Percentiles rank a stretch among this genome's conserved stretches.
phyloP scores from a whole-genome alignment of 2,797 vertebrate species.

The Trachurus trachurus region DNA sequence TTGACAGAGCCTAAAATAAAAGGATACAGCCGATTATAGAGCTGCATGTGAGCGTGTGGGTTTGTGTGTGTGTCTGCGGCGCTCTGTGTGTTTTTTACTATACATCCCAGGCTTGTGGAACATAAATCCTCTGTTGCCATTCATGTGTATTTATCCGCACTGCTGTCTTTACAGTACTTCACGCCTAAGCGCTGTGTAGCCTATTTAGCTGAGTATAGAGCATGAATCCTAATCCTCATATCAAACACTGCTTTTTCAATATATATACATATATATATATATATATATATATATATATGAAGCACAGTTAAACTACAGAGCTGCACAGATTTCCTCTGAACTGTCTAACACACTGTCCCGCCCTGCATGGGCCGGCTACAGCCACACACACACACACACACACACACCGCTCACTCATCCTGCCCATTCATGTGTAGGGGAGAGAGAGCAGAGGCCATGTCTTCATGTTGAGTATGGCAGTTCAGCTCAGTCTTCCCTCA shows the following conservation, averaged over 20 bases:
- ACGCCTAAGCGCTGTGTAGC: conserved; percentile 32
- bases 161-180: conserved; percentile 19
- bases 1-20: conserved; percentile 62
- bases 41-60: conserved; percentile 33
- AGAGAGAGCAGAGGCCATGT: not conserved
- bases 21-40: conserved; percentile 49
- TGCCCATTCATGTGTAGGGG: conserved; percentile 21
- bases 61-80: conserved; percentile 24
- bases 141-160: conserved; percentile 40
- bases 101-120: conserved; percentile 13
- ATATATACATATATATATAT: too few relatives aligned
- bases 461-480: conserved; percentile 21
- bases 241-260: conserved; percentile 32
- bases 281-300: conserved; percentile 13
- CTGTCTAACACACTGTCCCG: conserved; percentile 9
- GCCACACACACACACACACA: too few relatives aligned
- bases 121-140: conserved; percentile 23
- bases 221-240: conserved; percentile 47
- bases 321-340: conserved; percentile 22
- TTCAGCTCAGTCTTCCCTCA: conserved; percentile 4
- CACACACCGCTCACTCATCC: conserved; percentile 8
- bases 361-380: conserved; percentile 7
- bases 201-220: conserved; percentile 40
- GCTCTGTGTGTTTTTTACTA: conserved; percentile 19
- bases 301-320: conserved; percentile 6